Percentiles rank a stretch among this genome's conserved stretches.
phyloP scores from a whole-genome alignment of 2,113 vertebrate species.

The Camelus dromedarius region DNA sequence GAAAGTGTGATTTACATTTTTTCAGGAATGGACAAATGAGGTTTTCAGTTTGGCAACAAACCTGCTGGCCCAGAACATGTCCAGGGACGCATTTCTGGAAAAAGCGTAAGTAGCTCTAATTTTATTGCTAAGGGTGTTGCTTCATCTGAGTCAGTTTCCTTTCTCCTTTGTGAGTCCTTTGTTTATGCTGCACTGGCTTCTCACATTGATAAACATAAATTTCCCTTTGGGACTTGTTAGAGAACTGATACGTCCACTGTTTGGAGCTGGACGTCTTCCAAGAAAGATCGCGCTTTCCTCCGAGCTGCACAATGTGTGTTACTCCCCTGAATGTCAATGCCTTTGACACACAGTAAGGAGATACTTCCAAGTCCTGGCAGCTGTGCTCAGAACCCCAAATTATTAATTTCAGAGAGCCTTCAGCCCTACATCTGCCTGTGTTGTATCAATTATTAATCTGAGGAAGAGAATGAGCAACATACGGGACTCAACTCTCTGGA shows the following conservation, averaged over 20 bases:
- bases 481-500: background rate
- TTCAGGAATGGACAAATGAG: constrained; percentile 97
- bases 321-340: background rate
- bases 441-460: constrained; percentile 47
- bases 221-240: constrained; percentile 76
- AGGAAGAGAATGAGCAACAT: background rate
- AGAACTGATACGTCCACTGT: constrained; percentile 60
- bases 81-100: constrained; percentile 96
- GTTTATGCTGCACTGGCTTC: constrained; percentile 81
- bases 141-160: constrained; percentile 86
- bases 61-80: constrained; percentile 97
- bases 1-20: constrained; percentile 77
- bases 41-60: constrained; percentile 98
- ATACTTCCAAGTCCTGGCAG: constrained; percentile 40
- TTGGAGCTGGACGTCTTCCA: constrained; percentile 47
- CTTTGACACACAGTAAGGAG: background rate
- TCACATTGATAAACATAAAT: constrained; percentile 83
- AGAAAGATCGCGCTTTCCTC: background rate
- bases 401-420: constrained; percentile 23
- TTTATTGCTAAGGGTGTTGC: constrained; percentile 78
- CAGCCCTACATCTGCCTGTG: constrained; percentile 9
- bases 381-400: constrained; percentile 31
- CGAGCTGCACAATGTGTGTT: background rate
- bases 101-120: constrained; percentile 93
- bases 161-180: constrained; percentile 81